Evolutionary conservation across 2,888 invertebrate genomes (phyloP).

Genomic region (Piscicola geometra): DNA sequence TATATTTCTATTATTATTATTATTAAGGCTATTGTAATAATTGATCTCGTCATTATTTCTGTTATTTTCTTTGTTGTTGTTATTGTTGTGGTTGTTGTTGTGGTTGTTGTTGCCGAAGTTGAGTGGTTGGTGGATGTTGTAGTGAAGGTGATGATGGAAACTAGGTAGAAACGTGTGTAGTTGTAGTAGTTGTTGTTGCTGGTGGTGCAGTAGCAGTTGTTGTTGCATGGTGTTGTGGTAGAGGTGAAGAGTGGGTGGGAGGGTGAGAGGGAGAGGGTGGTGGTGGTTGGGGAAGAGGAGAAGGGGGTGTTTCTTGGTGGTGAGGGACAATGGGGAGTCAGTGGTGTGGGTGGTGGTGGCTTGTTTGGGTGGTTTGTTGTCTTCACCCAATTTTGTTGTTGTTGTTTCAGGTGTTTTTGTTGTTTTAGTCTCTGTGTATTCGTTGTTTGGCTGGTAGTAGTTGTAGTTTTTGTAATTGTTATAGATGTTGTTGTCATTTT

Average conservation of each 20-base stretch:
- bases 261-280: too few species aligned
- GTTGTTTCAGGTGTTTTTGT: neutral
- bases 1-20: neutral
- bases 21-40: neutral
- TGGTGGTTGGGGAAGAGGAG: too few species aligned
- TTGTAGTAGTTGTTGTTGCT: neutral
- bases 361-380: neutral
- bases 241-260: neutral
- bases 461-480: constrained; percentile 5
- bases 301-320: neutral
- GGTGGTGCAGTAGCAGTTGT: neutral
- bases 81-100: constrained; percentile 1
- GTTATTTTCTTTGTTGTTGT: neutral
- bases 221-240: constrained; percentile 14
- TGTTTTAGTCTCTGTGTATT: too few species aligned
- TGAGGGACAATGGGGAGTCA: too few species aligned
- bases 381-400: neutral
- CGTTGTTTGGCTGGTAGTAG: too few species aligned
- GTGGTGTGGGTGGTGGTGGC: too few species aligned
- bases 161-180: neutral
- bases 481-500: constrained; percentile 9
- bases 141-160: neutral
- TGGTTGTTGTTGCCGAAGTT: neutral
- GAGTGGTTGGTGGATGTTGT: constrained; percentile 1
- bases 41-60: neutral